These are phyloP conservation scores for Macrobrachium rosenbergii DNA, from an alignment of 1,140 invertebrate species.

Conservation along the genomic window DNA sequence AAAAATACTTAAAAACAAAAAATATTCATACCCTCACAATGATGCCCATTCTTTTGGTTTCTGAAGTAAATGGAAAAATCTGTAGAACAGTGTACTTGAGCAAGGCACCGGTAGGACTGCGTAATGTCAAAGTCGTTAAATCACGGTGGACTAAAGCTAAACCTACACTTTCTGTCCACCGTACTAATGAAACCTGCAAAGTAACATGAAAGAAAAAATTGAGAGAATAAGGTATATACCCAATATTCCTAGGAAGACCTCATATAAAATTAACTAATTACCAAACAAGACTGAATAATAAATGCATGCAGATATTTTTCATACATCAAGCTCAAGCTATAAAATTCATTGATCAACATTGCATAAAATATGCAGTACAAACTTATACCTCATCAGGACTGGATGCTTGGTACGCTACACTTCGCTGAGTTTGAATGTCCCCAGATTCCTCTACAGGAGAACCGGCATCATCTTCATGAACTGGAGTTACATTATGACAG, in stretches of 20 bases:
- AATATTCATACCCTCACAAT: slow-evolving; percentile 84
- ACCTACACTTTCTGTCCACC: slow-evolving; percentile 81
- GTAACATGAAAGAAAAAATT: neutral
- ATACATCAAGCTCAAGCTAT: too few species aligned
- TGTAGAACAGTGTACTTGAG: slow-evolving; percentile 92
- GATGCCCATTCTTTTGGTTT: slow-evolving; percentile 99
- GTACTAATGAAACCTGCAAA: slow-evolving; percentile 80
- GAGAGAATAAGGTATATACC: neutral
- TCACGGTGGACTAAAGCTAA: slow-evolving; percentile 80
- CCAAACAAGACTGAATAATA: neutral
- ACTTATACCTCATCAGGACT: slow-evolving; percentile 91
- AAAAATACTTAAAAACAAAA: slow-evolving; percentile 2
- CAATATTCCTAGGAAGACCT: neutral
- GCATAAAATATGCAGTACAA: slow-evolving; percentile 17
- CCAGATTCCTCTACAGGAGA: slow-evolving; percentile 44
- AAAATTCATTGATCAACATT: too few species aligned
- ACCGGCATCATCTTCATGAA: slow-evolving; percentile 76
- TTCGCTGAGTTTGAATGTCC: slow-evolving; percentile 79
- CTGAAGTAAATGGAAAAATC: slow-evolving; percentile 98
- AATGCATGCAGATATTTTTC: neutral
- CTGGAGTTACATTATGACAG: slow-evolving; percentile 99
- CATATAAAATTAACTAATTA: neutral
- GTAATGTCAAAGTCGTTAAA: slow-evolving; percentile 83
- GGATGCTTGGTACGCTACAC: slow-evolving; percentile 84
- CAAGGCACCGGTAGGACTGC: slow-evolving; percentile 79